Evolutionary conservation across 2,113 vertebrate species (phyloP).

Genomic region (Menura novaehollandiae): DNA sequence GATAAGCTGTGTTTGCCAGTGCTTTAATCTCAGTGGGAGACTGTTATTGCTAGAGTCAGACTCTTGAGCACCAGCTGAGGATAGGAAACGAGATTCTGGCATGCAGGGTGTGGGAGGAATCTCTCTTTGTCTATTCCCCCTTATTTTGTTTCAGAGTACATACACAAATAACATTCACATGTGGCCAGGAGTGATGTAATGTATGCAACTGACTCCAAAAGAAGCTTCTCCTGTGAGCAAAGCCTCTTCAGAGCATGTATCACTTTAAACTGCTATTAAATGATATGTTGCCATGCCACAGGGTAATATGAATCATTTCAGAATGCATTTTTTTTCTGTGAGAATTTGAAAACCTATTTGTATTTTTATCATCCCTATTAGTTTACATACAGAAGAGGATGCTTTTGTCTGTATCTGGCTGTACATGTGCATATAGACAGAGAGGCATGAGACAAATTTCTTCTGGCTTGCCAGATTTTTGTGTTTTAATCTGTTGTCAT

Average conservation of each 20-base stretch:
- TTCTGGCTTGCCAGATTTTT: not conserved
- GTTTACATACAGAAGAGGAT: not conserved
- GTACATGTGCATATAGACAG: not conserved
- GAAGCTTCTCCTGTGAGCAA: not conserved
- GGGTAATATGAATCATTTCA: not conserved
- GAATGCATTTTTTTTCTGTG: not conserved
- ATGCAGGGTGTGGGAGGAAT: slow-evolving; percentile 53
- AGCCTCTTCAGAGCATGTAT: not conserved
- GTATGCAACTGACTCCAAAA: not conserved
- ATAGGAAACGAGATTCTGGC: slow-evolving; percentile 62
- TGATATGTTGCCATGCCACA: rapidly evolving
- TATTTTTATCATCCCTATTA: not conserved
- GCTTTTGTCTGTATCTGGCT: not conserved
- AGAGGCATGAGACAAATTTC: not conserved
- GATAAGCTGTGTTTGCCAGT: slow-evolving; percentile 65
- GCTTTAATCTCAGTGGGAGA: slow-evolving; percentile 71
- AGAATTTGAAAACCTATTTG: not conserved
- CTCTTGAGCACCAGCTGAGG: slow-evolving; percentile 65
- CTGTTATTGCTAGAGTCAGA: slow-evolving; percentile 68
- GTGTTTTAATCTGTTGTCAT: not conserved
- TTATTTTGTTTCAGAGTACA: slow-evolving; percentile 50
- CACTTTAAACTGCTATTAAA: not conserved
- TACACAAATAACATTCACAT: slow-evolving; percentile 55
- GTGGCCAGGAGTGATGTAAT: slow-evolving; percentile 31
- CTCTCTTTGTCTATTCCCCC: slow-evolving; percentile 50